These are phyloP conservation scores for Lycophotia porphyrea DNA, from an alignment of 2,888 invertebrate genomes.

Conservation along the genomic window DNA sequence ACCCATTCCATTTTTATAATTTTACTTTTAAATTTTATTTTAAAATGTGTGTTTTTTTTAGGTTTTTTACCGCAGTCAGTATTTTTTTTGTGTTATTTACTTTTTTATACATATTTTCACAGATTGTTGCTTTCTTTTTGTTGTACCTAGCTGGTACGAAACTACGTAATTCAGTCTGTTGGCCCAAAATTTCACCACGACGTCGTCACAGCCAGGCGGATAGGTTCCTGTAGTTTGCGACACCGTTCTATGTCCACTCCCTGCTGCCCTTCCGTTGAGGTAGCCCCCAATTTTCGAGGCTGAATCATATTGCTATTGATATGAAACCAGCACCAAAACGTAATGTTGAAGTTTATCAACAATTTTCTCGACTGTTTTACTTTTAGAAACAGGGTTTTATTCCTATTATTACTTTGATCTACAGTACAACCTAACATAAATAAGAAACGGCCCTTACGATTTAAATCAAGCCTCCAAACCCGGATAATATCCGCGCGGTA, in stretches of 20 bases:
- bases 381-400: not conserved
- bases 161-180: not conserved
- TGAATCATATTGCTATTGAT: not conserved
- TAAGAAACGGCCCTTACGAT: not conserved
- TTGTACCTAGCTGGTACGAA: not conserved
- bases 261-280: not conserved
- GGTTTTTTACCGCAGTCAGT: no score
- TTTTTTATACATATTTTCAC: not conserved
- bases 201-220: not conserved
- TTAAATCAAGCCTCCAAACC: constrained; percentile 10
- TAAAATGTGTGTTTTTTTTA: no score
- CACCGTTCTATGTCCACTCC: not conserved
- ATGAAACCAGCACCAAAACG: not conserved
- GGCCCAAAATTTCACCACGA: not conserved
- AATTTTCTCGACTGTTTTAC: not conserved
- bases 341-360: not conserved
- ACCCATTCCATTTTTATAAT: no score
- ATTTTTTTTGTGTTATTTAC: no score
- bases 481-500: constrained; percentile 12
- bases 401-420: not conserved
- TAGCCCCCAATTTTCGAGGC: not conserved
- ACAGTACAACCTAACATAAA: not conserved
- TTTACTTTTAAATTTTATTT: no score
- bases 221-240: not conserved
- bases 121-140: not conserved